Evolutionary conservation across 2,113 vertebrate species (phyloP).

Genomic region (Sterrhoptilus dennistouni): DNA sequence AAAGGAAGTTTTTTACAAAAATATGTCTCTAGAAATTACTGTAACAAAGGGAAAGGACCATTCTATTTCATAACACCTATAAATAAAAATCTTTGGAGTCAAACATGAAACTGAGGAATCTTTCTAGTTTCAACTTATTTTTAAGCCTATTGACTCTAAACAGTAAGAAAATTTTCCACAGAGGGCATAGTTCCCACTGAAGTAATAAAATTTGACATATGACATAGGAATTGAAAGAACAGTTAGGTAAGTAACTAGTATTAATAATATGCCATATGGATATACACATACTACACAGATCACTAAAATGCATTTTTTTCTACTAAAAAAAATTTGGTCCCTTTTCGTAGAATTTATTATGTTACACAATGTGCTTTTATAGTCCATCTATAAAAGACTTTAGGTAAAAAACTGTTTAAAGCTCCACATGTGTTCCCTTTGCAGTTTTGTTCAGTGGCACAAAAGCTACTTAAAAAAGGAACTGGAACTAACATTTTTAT

Average conservation of each 20-base stretch:
- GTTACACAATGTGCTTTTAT: background rate
- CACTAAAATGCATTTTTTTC: background rate
- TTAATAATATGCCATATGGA: background rate
- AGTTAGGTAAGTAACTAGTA: slow-evolving; percentile 19
- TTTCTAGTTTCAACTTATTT: background rate
- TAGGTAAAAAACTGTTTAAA: slow-evolving; percentile 2
- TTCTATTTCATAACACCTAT: background rate
- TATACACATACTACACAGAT: background rate
- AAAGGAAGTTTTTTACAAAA: background rate
- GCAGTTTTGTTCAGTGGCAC: background rate
- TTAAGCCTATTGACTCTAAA: background rate
- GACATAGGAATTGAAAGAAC: background rate
- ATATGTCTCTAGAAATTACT: background rate
- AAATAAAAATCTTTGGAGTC: background rate
- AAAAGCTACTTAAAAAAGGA: background rate
- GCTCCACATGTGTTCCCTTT: background rate
- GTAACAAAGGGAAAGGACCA: background rate
- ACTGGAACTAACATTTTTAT: background rate
- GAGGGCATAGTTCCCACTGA: background rate
- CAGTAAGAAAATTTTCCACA: background rate
- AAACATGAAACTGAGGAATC: background rate
- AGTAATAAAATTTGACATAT: slow-evolving; percentile 9
- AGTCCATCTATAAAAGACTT: background rate
- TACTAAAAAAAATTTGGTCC: slow-evolving; percentile 1
- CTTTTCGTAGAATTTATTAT: background rate